Evolutionary conservation across 2,888 invertebrate species (phyloP).

Genomic region (Leptopilina drosophilae): DNA sequence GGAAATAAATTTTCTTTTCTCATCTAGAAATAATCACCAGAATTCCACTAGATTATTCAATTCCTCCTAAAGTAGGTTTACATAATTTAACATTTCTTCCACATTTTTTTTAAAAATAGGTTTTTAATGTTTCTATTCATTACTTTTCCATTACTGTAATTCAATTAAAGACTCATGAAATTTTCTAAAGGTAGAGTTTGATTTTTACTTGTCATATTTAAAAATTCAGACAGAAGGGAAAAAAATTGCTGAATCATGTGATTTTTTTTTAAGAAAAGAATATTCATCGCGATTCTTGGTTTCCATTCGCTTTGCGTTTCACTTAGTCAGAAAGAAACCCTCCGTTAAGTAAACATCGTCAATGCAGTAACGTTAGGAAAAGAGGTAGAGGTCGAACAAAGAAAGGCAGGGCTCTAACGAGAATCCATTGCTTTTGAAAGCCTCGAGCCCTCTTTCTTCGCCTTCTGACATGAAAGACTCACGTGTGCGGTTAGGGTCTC

Average conservation of each 20-base stretch:
- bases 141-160: no score
- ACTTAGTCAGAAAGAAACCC: constrained; percentile 18
- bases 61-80: no score
- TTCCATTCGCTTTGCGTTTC: constrained; percentile 28
- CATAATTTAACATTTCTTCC: no score
- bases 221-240: background rate
- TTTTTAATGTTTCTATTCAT: no score
- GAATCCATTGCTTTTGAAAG: constrained; percentile 61
- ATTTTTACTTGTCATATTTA: background rate
- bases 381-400: constrained; percentile 49
- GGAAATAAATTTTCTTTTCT: background rate
- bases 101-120: no score
- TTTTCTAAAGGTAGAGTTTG: no score
- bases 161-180: no score
- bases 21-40: background rate
- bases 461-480: constrained; percentile 16
- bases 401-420: constrained; percentile 57
- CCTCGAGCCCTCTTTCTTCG: constrained; percentile 25
- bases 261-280: background rate
- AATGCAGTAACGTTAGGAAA: constrained; percentile 48
- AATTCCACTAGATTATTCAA: background rate
- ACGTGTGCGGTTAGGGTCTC: constrained; percentile 24
- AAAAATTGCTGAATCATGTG: constrained; percentile 17
- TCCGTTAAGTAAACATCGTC: constrained; percentile 47
- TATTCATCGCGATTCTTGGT: constrained; percentile 32